Evolutionary conservation across 2,888 invertebrate species (phyloP).

Genomic region (Sarcophaga caerulescens): DNA sequence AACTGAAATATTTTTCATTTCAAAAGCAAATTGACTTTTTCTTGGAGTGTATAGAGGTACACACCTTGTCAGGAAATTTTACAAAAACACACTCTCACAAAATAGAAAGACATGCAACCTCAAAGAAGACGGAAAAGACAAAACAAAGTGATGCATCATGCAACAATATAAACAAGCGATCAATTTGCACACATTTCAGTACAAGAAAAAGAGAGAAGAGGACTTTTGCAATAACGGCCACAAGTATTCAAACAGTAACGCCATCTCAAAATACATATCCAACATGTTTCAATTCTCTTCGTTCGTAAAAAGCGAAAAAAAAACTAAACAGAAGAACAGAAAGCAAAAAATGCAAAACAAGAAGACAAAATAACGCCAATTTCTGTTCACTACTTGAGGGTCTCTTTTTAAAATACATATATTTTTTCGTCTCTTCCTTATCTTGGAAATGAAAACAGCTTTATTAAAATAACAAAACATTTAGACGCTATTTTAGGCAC

Average conservation of each 20-base stretch:
- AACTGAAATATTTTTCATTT: too few species aligned
- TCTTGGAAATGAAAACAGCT: constrained; percentile 72
- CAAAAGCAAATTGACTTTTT: neutral
- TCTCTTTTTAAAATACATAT: neutral
- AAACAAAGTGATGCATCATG: constrained; percentile 56
- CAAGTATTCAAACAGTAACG: neutral
- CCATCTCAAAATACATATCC: constrained; percentile 36
- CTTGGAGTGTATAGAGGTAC: constrained; percentile 14
- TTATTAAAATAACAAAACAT: constrained; percentile 79
- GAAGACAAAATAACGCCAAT: constrained; percentile 25
- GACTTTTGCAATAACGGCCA: neutral
- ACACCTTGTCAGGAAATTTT: constrained; percentile 39
- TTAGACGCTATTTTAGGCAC: constrained; percentile 76
- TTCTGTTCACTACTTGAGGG: constrained; percentile 45
- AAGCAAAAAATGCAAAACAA: constrained; percentile 5
- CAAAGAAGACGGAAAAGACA: constrained; percentile 12
- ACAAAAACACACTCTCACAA: constrained; percentile 30
- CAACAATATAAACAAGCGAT: constrained; percentile 63
- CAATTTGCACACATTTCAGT: constrained; percentile 64
- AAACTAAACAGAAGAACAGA: neutral
- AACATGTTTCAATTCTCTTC: constrained; percentile 36
- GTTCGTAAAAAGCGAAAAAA: too few species aligned
- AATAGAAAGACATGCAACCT: constrained; percentile 61
- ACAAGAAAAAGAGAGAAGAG: constrained; percentile 12
- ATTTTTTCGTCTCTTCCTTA: constrained; percentile 1